Evolutionary conservation across 1,140 invertebrate genomes (phyloP).

Genomic region (Solenopsis fugax): DNA sequence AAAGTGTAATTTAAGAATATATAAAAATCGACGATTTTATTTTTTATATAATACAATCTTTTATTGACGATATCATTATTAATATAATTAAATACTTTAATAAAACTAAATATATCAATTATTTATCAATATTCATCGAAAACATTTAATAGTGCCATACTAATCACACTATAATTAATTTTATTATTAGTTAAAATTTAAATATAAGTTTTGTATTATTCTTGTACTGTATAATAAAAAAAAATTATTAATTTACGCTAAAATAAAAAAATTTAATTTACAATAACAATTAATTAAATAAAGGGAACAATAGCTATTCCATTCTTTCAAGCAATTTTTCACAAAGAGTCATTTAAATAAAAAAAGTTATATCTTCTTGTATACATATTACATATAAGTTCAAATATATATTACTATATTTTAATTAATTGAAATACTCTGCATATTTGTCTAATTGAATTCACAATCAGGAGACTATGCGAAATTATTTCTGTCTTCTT

Average conservation of each 20-base stretch:
- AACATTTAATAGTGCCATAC: neutral
- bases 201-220: neutral
- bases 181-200: too few species aligned
- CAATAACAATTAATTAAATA: neutral
- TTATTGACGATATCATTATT: neutral
- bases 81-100: conserved; percentile 4
- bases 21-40: conserved; percentile 13
- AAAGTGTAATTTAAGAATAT: neutral
- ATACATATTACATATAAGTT: neutral
- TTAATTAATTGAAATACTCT: neutral
- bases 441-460: conserved; percentile 30
- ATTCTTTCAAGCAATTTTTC: neutral
- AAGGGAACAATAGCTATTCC: neutral
- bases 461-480: conserved; percentile 32
- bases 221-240: neutral
- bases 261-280: conserved; percentile 4
- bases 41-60: neutral
- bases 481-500: neutral
- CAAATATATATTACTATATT: neutral
- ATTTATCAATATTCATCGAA: neutral
- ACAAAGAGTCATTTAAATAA: neutral
- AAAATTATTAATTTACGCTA: neutral
- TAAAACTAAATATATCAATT: conserved; percentile 4
- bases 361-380: neutral
- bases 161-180: neutral